These are phyloP conservation scores for Gryon sp. DNA, from an alignment of 1,140 invertebrate genomes.

Conservation along the genomic window DNA sequence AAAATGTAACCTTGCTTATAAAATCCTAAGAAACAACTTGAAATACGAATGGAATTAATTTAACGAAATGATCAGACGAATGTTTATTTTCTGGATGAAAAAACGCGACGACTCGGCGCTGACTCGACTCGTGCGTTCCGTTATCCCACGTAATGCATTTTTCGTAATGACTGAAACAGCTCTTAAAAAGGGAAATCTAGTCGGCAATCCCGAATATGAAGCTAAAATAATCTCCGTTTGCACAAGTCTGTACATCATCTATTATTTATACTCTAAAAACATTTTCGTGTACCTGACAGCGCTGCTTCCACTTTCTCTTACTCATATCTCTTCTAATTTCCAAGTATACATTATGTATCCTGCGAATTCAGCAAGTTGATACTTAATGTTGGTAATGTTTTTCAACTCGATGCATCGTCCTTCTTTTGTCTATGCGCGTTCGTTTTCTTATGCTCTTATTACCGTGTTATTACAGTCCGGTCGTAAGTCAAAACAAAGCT, in stretches of 20 bases:
- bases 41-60: constrained; percentile 11
- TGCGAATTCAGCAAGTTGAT: constrained; percentile 53
- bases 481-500: constrained; percentile 44
- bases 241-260: constrained; percentile 52
- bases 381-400: constrained; percentile 35
- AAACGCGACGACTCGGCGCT: constrained; percentile 27
- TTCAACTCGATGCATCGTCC: constrained; percentile 43
- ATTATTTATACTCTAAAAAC: constrained; percentile 60
- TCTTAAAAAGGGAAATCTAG: constrained; percentile 55
- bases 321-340: constrained; percentile 64
- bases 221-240: constrained; percentile 54
- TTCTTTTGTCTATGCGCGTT: constrained; percentile 19
- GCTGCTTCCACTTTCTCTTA: constrained; percentile 52
- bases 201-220: constrained; percentile 48
- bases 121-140: constrained; percentile 11
- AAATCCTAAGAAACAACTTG: background rate
- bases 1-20: background rate
- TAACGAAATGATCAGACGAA: constrained; percentile 22
- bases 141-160: constrained; percentile 52
- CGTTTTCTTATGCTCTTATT: constrained; percentile 61
- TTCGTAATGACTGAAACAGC: constrained; percentile 53
- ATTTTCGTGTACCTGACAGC: constrained; percentile 58
- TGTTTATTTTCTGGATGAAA: constrained; percentile 20
- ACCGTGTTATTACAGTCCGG: constrained; percentile 67
- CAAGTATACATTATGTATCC: constrained; percentile 59